Conservation (phyloP, 2,888 invertebrate genomes). For the Drosophila subsilvestris region DNA sequence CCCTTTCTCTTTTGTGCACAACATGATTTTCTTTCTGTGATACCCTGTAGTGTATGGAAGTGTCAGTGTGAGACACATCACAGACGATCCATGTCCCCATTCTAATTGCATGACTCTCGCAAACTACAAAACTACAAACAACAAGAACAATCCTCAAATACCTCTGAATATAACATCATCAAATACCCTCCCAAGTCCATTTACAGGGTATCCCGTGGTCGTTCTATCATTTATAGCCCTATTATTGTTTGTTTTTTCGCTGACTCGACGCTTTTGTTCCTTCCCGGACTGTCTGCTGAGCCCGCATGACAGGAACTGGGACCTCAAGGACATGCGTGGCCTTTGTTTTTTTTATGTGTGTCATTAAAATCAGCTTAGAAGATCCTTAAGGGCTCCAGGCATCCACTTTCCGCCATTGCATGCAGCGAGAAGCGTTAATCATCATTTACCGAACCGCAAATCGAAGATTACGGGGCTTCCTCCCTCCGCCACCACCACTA, state of each 20-base stretch:
- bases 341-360: constrained; percentile 33
- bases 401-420: constrained; percentile 15
- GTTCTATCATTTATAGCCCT: constrained; percentile 9
- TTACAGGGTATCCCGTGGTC: constrained; percentile 11
- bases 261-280: constrained; percentile 71
- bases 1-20: neutral
- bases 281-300: constrained; percentile 5
- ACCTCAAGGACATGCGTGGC: constrained; percentile 34
- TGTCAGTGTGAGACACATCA: too few species aligned
- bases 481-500: neutral
- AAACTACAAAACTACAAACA: too few species aligned
- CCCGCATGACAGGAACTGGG: constrained; percentile 31
- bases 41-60: neutral
- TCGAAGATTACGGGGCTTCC: constrained; percentile 69
- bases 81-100: too few species aligned
- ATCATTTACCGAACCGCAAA: constrained; percentile 69
- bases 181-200: neutral
- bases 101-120: too few species aligned
- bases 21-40: neutral
- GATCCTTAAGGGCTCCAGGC: constrained; percentile 6
- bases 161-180: too few species aligned
- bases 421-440: constrained; percentile 66
- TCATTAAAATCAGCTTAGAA: constrained; percentile 76
- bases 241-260: constrained; percentile 44
- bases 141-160: too few species aligned